Conservation (phyloP, 2,113 vertebrate genomes). For the Lynx canadensis region DNA sequence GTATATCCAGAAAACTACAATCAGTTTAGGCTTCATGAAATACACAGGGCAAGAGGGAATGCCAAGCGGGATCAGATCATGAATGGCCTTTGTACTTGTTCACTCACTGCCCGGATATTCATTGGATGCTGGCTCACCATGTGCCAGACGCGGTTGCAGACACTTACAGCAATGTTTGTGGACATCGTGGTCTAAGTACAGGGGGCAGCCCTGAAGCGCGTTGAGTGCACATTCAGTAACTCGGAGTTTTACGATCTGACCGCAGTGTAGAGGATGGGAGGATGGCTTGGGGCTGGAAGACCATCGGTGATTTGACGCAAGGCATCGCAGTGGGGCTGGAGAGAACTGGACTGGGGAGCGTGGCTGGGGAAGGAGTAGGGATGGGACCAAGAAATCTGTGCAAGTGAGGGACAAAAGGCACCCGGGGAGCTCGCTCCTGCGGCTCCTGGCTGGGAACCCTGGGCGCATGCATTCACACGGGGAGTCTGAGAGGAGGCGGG, state of each 20-base stretch:
- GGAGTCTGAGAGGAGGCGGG: neutral
- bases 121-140: neutral
- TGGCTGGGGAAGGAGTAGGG: neutral
- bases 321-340: neutral
- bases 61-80: neutral
- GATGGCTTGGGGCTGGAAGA: neutral
- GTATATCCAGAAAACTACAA: neutral
- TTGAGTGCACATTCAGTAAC: neutral
- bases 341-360: neutral
- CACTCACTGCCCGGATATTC: neutral
- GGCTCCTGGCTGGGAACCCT: neutral
- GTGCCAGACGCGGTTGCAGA: rapidly evolving
- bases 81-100: neutral
- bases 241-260: neutral
- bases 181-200: rapidly evolving
- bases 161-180: rapidly evolving
- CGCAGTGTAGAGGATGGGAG: neutral
- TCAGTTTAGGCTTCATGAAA: neutral
- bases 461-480: neutral
- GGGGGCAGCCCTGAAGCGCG: neutral
- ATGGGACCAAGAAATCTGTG: neutral
- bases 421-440: neutral
- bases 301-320: neutral
- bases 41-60: neutral
- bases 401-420: neutral